These are phyloP conservation scores for Mergus octosetaceus DNA, from an alignment of 2,797 vertebrate species.

Conservation along the genomic window DNA sequence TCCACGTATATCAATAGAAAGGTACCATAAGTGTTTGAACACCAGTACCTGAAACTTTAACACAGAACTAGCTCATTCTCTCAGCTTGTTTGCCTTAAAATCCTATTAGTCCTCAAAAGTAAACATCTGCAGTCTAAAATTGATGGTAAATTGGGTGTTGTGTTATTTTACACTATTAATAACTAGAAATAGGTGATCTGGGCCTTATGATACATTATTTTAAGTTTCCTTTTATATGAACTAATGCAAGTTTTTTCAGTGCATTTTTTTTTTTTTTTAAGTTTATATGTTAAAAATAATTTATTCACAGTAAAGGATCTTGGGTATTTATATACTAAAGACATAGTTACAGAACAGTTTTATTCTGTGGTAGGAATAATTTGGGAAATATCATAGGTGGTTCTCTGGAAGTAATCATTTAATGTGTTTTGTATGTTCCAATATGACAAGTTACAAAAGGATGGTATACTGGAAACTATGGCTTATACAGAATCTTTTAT, in stretches of 20 bases:
- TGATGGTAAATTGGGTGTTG: background rate
- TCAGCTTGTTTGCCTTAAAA: background rate
- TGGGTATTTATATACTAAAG: background rate
- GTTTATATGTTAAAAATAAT: background rate
- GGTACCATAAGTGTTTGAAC: background rate
- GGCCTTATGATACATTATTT: background rate
- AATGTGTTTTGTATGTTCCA: background rate
- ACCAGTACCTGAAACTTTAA: background rate
- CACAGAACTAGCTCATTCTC: background rate
- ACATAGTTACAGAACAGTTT: background rate
- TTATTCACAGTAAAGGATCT: background rate
- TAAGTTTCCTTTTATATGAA: background rate
- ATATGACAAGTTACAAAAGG: background rate
- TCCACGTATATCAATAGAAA: background rate
- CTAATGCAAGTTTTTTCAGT: background rate
- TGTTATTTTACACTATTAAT: background rate
- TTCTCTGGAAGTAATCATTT: background rate
- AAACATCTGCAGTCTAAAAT: background rate
- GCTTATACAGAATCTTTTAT: slow-evolving; percentile 45
- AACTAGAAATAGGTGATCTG: background rate
- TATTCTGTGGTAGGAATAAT: background rate
- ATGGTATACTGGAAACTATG: background rate
- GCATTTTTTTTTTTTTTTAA: background rate
- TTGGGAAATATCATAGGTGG: background rate
- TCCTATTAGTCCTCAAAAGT: background rate